These are phyloP conservation scores for Cynocephalus volans DNA, from an alignment of 2,113 vertebrate genomes.

Conservation along the genomic window DNA sequence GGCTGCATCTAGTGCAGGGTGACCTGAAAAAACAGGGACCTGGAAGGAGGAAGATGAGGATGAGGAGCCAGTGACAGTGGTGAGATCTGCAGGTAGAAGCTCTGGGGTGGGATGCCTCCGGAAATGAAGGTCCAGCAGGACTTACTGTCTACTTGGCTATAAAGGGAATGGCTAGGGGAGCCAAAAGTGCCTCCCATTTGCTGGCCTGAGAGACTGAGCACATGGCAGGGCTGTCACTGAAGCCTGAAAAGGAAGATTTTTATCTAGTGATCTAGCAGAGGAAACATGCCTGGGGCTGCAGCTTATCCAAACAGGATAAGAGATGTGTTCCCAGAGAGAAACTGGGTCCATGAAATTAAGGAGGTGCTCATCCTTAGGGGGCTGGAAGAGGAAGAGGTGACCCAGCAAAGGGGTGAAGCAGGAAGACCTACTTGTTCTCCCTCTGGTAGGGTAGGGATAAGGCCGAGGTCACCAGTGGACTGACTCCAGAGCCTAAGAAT, in stretches of 20 bases:
- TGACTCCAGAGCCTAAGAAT: not conserved
- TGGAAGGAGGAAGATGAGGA: not conserved
- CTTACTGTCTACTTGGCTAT: fast-evolving
- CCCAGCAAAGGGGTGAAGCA: not conserved
- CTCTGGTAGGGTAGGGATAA: not conserved
- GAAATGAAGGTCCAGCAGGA: not conserved
- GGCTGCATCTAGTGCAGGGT: not conserved
- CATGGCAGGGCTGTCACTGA: fast-evolving
- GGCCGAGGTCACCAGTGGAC: no score
- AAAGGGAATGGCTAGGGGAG: not conserved
- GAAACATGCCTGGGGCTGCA: not conserved
- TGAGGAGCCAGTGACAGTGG: fast-evolving
- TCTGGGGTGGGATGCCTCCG: not conserved
- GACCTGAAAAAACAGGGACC: not conserved
- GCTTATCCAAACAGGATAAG: not conserved
- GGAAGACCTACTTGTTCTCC: not conserved
- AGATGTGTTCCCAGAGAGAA: not conserved
- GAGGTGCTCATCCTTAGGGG: not conserved
- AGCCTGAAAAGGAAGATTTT: fast-evolving
- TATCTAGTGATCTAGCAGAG: no score
- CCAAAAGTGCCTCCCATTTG: no score
- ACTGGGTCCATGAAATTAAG: not conserved
- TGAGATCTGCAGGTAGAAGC: not conserved
- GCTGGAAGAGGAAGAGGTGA: not conserved
- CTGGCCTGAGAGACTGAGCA: not conserved